Conservation (phyloP, 2,888 invertebrate species). For the Pyralis farinalis region DNA sequence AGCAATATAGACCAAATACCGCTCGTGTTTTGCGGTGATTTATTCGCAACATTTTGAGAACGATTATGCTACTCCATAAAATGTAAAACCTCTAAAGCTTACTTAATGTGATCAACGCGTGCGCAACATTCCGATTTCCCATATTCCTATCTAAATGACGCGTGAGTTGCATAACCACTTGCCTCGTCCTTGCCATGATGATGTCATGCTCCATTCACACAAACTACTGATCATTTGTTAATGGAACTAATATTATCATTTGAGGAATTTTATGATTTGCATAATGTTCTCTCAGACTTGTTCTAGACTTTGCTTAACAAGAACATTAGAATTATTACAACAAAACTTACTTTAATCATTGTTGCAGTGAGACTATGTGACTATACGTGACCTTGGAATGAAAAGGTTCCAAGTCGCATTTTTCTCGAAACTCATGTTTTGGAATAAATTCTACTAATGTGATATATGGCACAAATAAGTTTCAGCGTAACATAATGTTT, state of each 20-base stretch:
- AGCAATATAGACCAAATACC: too few relatives aligned
- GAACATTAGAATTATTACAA: not conserved
- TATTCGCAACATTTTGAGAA: too few relatives aligned
- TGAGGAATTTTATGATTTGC: slow-evolving; percentile 1
- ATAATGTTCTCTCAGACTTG: not conserved
- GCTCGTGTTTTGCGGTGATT: too few relatives aligned
- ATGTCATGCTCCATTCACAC: slow-evolving; percentile 41
- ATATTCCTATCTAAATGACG: slow-evolving; percentile 26
- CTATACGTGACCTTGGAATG: too few relatives aligned
- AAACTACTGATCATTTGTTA: not conserved
- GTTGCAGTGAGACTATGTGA: too few relatives aligned
- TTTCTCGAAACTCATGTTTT: too few relatives aligned
- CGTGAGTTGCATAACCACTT: slow-evolving; percentile 34
- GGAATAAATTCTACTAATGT: too few relatives aligned
- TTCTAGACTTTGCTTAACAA: not conserved
- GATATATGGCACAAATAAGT: too few relatives aligned
- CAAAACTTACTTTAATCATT: too few relatives aligned
- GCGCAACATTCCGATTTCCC: slow-evolving; percentile 9
- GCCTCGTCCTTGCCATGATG: slow-evolving; percentile 46
- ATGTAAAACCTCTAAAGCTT: not conserved
- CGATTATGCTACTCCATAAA: too few relatives aligned
- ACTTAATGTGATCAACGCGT: not conserved
- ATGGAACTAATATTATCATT: slow-evolving; percentile 11
- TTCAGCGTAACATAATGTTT: too few relatives aligned
- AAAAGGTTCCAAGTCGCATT: too few relatives aligned